phyloP scores from a whole-genome alignment of 2,888 invertebrate genomes.

The Drosophila dives region DNA sequence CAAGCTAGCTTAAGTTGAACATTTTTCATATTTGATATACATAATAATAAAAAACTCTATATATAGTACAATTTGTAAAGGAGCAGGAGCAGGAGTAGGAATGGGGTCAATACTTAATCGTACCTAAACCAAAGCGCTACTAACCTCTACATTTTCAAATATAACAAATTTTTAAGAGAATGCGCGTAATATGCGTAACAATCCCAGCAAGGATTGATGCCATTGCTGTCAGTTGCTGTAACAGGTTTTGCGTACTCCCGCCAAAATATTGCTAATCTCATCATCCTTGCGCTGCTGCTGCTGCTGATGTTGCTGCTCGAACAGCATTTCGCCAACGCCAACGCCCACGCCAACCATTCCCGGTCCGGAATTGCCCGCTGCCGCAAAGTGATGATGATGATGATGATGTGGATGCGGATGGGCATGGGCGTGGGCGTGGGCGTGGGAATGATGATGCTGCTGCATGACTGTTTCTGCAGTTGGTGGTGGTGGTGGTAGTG shows the following conservation, averaged over 20 bases:
- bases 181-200: neutral
- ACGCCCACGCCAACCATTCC: constrained; percentile 37
- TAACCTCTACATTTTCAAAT: constrained; percentile 46
- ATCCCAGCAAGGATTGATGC: neutral
- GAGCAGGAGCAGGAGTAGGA: neutral
- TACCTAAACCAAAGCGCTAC: constrained; percentile 57
- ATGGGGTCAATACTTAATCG: constrained; percentile 28
- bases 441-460: constrained; percentile 51
- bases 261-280: constrained; percentile 95
- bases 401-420: constrained; percentile 42
- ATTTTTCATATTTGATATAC: constrained; percentile 30
- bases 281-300: constrained; percentile 89
- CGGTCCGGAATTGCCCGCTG: constrained; percentile 5
- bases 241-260: constrained; percentile 94
- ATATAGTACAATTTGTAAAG: constrained; percentile 34
- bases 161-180: constrained; percentile 36
- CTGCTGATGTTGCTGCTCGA: constrained; percentile 85
- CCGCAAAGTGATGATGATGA: constrained; percentile 41
- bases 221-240: constrained; percentile 88
- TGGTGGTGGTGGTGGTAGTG: constrained; percentile 22
- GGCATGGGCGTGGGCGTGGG: constrained; percentile 32
- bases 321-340: constrained; percentile 64
- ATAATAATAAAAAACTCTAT: constrained; percentile 44
- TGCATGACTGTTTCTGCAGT: constrained; percentile 32
- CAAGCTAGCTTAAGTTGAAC: constrained; percentile 55